These are phyloP conservation scores for Apis mellifera DNA, from an alignment of 1,140 invertebrate genomes.

Conservation along the genomic window DNA sequence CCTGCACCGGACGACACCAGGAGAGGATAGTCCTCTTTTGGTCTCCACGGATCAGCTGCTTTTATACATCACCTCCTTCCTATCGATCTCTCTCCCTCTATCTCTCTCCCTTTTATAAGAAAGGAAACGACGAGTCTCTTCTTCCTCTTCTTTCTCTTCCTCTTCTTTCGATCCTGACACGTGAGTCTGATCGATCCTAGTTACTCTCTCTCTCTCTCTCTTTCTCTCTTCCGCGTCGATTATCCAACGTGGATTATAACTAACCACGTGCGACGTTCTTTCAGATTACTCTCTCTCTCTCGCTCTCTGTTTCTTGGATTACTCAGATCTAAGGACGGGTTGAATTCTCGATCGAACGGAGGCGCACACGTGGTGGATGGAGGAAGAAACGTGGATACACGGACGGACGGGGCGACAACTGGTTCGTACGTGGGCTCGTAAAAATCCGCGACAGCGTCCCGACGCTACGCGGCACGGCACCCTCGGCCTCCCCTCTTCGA, in stretches of 20 bases:
- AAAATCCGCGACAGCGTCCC: slow-evolving; percentile 16
- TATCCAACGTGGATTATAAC: background rate
- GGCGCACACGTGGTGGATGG: slow-evolving; percentile 3
- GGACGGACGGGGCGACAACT: background rate
- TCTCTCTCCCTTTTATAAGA: background rate
- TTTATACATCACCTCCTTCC: background rate
- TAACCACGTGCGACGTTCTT: no score
- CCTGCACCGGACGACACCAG: background rate
- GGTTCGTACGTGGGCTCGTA: background rate
- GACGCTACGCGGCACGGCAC: slow-evolving; percentile 4
- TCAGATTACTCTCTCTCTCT: no score
- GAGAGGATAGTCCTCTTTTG: background rate
- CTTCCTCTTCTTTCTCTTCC: no score
- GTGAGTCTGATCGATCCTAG: slow-evolving; percentile 14
- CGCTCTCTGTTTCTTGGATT: no score
- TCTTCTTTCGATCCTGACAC: background rate
- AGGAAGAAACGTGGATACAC: slow-evolving; percentile 27
- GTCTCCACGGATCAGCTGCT: slow-evolving; percentile 20
- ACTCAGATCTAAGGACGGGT: no score
- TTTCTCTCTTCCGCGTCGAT: background rate
- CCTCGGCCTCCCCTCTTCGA: slow-evolving; percentile 9
- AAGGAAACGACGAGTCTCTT: no score
- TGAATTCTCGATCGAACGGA: no score
- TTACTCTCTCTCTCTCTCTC: background rate
- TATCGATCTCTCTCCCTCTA: background rate